phyloP scores from a whole-genome alignment of 1,140 invertebrate species.

The Holcopasites calliopsidis region DNA sequence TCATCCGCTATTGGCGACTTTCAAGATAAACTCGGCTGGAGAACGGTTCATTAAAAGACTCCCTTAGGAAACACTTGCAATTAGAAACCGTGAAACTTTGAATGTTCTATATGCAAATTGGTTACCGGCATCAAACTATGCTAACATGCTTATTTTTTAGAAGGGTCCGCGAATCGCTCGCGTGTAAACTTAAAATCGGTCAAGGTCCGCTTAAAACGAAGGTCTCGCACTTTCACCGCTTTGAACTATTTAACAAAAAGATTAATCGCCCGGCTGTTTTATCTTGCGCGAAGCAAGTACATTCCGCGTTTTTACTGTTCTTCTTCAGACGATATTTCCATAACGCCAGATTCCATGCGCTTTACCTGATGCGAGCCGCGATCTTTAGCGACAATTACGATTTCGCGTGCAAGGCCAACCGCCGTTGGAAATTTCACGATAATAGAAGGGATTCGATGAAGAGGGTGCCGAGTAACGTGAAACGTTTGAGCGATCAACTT shows the following conservation, averaged over 20 bases:
- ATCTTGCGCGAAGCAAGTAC: neutral
- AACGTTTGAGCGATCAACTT: neutral
- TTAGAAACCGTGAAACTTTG: too few relatives aligned
- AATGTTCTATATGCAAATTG: neutral
- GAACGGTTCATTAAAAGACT: too few relatives aligned
- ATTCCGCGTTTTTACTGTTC: neutral
- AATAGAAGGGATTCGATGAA: neutral
- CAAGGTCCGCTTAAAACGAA: neutral
- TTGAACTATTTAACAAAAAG: neutral
- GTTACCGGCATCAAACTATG: neutral
- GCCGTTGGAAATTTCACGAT: neutral
- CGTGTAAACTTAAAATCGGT: neutral
- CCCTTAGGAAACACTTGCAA: too few relatives aligned
- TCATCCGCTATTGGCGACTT: too few relatives aligned
- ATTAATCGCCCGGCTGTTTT: neutral
- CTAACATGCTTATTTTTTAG: neutral
- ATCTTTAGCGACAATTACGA: neutral
- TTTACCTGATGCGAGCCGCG: neutral
- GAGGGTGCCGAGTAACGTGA: too few relatives aligned
- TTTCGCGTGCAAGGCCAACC: neutral
- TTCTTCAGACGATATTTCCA: neutral
- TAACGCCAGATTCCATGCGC: neutral
- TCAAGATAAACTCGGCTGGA: too few relatives aligned
- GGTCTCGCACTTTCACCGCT: slow-evolving; percentile 1
- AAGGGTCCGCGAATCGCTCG: neutral